Evolutionary conservation across 2,797 vertebrate genomes (phyloP).

Genomic region (Macropodus opercularis): DNA sequence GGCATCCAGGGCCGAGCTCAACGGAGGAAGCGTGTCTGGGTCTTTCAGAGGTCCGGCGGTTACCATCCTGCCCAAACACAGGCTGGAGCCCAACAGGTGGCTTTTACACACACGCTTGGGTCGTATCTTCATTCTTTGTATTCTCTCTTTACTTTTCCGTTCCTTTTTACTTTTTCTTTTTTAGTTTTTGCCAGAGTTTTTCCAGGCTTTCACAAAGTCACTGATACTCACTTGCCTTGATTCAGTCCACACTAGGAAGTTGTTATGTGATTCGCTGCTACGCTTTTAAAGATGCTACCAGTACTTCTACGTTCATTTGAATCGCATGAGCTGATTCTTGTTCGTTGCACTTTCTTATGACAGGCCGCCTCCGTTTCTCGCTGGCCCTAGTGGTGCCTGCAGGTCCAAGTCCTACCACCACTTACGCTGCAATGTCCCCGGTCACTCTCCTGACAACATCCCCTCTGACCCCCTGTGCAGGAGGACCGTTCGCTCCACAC

Average conservation of each 20-base stretch:
- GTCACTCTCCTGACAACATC: slow-evolving; percentile 72
- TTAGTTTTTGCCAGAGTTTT: no score
- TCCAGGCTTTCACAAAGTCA: no score
- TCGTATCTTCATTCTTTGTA: no score
- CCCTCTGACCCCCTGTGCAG: slow-evolving; percentile 88
- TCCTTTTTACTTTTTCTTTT: no score
- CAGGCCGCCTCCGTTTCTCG: slow-evolving; percentile 79
- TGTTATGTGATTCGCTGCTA: no score
- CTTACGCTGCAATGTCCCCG: slow-evolving; percentile 67
- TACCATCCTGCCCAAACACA: slow-evolving; percentile 76
- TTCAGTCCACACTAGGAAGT: no score
- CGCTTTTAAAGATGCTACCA: no score
- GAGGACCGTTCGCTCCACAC: slow-evolving; percentile 78
- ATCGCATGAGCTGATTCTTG: slow-evolving; percentile 5
- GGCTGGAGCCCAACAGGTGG: slow-evolving; percentile 83
- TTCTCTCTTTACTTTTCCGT: no score
- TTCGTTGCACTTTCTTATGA: slow-evolving; percentile 38
- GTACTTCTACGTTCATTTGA: no score
- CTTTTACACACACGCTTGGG: slow-evolving; percentile 13
- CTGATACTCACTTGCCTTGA: no score
- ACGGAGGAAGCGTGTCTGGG: slow-evolving; percentile 59
- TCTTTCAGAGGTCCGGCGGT: slow-evolving; percentile 69
- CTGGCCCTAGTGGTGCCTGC: slow-evolving; percentile 76
- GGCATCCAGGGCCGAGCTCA: slow-evolving; percentile 74
- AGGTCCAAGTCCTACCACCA: slow-evolving; percentile 82